These are phyloP conservation scores for Ibidorhyncha struthersii DNA, from an alignment of 2,113 vertebrate species.

Conservation along the genomic window DNA sequence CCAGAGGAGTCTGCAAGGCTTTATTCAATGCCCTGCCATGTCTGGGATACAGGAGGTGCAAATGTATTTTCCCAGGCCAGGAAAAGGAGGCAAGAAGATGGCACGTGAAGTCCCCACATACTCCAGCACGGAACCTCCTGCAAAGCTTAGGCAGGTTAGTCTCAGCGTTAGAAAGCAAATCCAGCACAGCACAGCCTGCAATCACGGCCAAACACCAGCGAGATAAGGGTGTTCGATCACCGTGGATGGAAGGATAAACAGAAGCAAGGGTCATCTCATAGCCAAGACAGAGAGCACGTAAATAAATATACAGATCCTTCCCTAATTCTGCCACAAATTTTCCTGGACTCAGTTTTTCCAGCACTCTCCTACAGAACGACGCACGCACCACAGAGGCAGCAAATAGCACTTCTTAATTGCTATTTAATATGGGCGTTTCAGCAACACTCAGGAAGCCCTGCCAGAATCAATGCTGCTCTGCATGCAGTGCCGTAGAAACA, in stretches of 20 bases:
- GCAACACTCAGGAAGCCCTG: neutral
- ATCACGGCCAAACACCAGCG: neutral
- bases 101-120: fast-evolving
- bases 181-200: neutral
- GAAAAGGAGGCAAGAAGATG: neutral
- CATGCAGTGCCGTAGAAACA: neutral
- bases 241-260: neutral
- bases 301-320: neutral
- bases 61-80: neutral
- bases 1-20: neutral
- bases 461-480: neutral
- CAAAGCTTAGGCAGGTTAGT: neutral
- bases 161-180: neutral
- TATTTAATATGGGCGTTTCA: neutral
- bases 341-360: neutral
- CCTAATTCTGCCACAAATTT: neutral
- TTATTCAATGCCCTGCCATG: neutral
- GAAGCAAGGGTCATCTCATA: neutral
- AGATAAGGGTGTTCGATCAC: neutral
- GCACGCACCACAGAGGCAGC: fast-evolving
- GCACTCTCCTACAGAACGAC: fast-evolving
- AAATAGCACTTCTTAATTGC: neutral
- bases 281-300: neutral
- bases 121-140: neutral
- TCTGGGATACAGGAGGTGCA: neutral